These are phyloP conservation scores for Chymomyza amoena DNA, from an alignment of 2,888 invertebrate species.

Conservation along the genomic window DNA sequence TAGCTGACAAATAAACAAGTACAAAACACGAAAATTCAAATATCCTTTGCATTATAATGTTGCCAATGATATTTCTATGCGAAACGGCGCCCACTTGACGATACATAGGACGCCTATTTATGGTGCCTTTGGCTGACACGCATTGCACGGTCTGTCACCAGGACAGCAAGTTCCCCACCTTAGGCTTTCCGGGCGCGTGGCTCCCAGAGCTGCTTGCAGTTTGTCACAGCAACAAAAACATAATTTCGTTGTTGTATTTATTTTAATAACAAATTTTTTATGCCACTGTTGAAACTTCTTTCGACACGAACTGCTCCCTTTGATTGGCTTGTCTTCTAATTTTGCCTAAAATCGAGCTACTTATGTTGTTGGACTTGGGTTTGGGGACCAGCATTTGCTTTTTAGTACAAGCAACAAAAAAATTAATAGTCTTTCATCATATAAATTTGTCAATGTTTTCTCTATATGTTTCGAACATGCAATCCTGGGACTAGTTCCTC, in stretches of 20 bases:
- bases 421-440: constrained; percentile 36
- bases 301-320: constrained; percentile 53
- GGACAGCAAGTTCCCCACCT: constrained; percentile 41
- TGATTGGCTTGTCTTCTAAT: constrained; percentile 37
- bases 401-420: constrained; percentile 16
- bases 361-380: constrained; percentile 42
- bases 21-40: constrained; percentile 18
- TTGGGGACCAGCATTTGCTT: not conserved
- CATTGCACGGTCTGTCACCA: constrained; percentile 79
- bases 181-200: not conserved
- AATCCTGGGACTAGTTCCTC: constrained; percentile 28
- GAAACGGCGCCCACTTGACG: constrained; percentile 41
- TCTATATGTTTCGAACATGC: constrained; percentile 52
- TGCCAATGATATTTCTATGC: constrained; percentile 44
- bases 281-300: constrained; percentile 62
- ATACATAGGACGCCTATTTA: constrained; percentile 17
- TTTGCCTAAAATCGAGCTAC: constrained; percentile 33
- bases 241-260: constrained; percentile 65
- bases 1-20: constrained; percentile 66
- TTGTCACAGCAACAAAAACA: constrained; percentile 39
- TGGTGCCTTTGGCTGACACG: constrained; percentile 58
- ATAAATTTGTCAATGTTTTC: constrained; percentile 19
- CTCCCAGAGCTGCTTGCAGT: not conserved
- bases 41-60: constrained; percentile 20
- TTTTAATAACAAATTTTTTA: constrained; percentile 65